Evolutionary conservation across 2,888 invertebrate genomes (phyloP).

Genomic region (Phania funesta): DNA sequence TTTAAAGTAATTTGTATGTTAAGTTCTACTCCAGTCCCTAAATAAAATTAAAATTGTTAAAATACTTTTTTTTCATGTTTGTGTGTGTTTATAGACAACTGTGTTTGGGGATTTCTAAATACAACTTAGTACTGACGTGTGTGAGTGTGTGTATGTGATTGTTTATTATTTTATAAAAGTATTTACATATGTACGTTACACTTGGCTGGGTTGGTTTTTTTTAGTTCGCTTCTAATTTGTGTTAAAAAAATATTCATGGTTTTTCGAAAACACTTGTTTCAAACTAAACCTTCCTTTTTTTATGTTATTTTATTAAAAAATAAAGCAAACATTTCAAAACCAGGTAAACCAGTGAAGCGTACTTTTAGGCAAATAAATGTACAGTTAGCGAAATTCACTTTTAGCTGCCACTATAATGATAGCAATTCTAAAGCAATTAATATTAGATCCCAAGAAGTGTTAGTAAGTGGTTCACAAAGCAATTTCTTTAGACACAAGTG

Average conservation of each 20-base stretch:
- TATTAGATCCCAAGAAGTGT: no score
- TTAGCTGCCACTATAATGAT: no score
- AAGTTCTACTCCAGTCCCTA: neutral
- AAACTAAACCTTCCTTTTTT: neutral
- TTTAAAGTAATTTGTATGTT: conserved; percentile 9
- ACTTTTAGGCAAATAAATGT: conserved; percentile 10
- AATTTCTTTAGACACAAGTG: no score
- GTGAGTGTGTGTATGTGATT: neutral
- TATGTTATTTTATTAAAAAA: neutral
- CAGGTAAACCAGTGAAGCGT: neutral
- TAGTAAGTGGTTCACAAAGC: no score
- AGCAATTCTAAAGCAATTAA: no score
- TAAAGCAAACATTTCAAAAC: neutral
- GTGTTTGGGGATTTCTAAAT: conserved; percentile 21
- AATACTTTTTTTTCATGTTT: conserved; percentile 3
- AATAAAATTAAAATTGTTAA: conserved; percentile 11
- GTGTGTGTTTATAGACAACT: neutral
- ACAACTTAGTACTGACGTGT: neutral
- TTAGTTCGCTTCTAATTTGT: neutral
- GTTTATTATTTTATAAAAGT: conserved; percentile 56
- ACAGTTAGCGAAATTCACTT: no score
- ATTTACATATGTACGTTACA: conserved; percentile 25
- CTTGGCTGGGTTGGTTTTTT: neutral
- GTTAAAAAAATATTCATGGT: conserved; percentile 1
- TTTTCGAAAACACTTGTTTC: neutral